phyloP scores from a whole-genome alignment of 64 coral and sea anemone genomes.

The Orbicella faveolata region DNA sequence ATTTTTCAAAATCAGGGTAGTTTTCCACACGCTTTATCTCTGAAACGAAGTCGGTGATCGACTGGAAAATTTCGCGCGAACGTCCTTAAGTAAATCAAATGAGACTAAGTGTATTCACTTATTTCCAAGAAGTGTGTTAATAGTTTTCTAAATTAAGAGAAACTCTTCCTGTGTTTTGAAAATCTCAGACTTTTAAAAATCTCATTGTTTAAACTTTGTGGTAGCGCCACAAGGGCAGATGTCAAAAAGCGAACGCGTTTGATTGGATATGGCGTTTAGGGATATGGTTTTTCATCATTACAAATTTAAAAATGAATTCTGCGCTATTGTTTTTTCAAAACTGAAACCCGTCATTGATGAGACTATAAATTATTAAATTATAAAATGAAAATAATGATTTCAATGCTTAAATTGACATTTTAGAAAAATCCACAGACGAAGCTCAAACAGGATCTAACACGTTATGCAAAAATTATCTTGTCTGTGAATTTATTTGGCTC shows the following conservation, averaged over 20 bases:
- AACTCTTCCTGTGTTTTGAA: neutral
- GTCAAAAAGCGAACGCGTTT: neutral
- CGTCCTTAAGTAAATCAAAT: too few relatives aligned
- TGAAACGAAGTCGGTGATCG: too few relatives aligned
- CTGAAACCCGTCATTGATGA: neutral
- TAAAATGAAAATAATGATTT: too few relatives aligned
- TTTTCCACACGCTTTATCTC: too few relatives aligned
- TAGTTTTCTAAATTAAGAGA: neutral
- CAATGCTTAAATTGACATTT: too few relatives aligned
- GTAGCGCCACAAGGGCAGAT: neutral
- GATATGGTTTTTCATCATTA: neutral
- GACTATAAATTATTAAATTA: neutral
- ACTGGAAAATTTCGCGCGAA: too few relatives aligned
- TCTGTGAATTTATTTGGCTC: too few relatives aligned
- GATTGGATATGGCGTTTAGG: neutral
- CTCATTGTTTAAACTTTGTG: neutral
- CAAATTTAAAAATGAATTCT: neutral
- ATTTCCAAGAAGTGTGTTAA: neutral
- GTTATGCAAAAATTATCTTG: too few relatives aligned
- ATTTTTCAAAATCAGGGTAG: too few relatives aligned
- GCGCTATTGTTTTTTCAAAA: neutral
- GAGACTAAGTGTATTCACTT: too few relatives aligned
- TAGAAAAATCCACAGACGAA: too few relatives aligned
- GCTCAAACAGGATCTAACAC: too few relatives aligned
- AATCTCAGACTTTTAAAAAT: neutral